Base-by-base conservation (phyloP, 2,113 vertebrate genomes). In the Nasalis larvatus region DNA sequence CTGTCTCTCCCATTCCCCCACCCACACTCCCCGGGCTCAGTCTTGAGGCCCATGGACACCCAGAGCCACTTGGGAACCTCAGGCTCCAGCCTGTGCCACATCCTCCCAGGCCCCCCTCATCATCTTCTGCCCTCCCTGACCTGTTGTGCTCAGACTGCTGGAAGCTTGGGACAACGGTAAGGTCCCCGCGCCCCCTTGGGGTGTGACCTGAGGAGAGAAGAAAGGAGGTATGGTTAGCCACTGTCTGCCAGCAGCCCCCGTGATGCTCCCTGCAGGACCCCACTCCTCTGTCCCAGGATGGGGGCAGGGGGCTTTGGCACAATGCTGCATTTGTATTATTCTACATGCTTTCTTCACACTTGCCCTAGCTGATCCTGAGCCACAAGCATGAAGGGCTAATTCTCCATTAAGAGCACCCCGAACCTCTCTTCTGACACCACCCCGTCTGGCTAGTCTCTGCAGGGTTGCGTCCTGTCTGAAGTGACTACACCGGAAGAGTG, bases 111-210 rank as follows among this genome's bases (percentile, higher is more conserved):
- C 2, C 60, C 71, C 69, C 86, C 63, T 23, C 49, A 12, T 80
- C 18, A 5, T 8, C 77, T 42, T 81, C 66, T 14, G 66, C 73
- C 66, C 69, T 20, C 95, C 76, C 98, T 97, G 89, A 99, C 99
- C 99, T 99, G 99, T 99, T 99, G 99, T 99, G 99, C 99, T 99
- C 98, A 99, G 99, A 98, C 98, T 99, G 98, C 98, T 99, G 98
- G 99, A 99, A 93, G 99, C 99, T 99, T 99, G 99, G 88, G 99
- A 99, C 97, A 99, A 98, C 5, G 98, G 98, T 91, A 98, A 94
- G 96, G 97, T 98, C 96, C 98, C 98, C 1, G 97, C 98, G 42
- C 96, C 96, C 96, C 97, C 98, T 88, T 98, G 98, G 68, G 98
- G 97, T 97, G 98, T 98, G 94, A 98, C 98, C 89, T 98, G 93